Percentiles rank a stretch among this genome's conserved stretches.
These are phyloP conservation scores for Wasmannia auropunctata DNA, from an alignment of 1,140 invertebrate species.

Conservation along the genomic window DNA sequence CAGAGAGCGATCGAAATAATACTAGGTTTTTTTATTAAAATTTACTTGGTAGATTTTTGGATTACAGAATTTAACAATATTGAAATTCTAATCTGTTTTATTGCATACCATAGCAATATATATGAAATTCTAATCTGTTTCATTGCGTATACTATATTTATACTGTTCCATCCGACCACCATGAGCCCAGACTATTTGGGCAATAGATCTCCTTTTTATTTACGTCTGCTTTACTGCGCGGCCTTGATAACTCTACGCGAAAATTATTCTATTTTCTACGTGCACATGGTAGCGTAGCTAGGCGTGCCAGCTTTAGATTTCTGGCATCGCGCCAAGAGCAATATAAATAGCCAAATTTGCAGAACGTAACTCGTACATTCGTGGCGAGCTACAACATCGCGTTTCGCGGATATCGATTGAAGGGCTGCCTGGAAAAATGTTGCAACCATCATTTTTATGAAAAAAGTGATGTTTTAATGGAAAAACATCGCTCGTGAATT, in stretches of 20 bases:
- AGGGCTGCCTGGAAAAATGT: too few species aligned
- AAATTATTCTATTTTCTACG: slow-evolving; percentile 68
- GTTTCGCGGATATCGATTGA: too few species aligned
- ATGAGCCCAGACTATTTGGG: background rate
- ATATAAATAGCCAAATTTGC: slow-evolving; percentile 61
- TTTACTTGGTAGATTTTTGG: background rate
- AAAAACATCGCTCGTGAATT: too few species aligned
- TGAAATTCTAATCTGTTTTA: background rate
- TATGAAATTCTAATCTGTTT: background rate
- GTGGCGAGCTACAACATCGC: too few species aligned
- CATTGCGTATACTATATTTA: background rate
- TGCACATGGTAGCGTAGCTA: slow-evolving; percentile 46
- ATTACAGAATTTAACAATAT: background rate
- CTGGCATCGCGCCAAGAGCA: slow-evolving; percentile 60
- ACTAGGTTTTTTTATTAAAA: background rate
- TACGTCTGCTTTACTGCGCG: slow-evolving; percentile 14
- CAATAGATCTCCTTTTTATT: slow-evolving; percentile 8
- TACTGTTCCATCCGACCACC: background rate
- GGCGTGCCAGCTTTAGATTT: slow-evolving; percentile 66
- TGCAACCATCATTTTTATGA: too few species aligned
- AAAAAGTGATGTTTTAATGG: too few species aligned
- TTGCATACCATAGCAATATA: background rate
- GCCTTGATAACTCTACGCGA: slow-evolving; percentile 67
- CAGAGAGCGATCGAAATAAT: background rate
- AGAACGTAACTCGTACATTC: slow-evolving; percentile 13